These are phyloP conservation scores for Nothocercus nigrocapillus DNA, from an alignment of 2,113 vertebrate genomes.

Conservation along the genomic window DNA sequence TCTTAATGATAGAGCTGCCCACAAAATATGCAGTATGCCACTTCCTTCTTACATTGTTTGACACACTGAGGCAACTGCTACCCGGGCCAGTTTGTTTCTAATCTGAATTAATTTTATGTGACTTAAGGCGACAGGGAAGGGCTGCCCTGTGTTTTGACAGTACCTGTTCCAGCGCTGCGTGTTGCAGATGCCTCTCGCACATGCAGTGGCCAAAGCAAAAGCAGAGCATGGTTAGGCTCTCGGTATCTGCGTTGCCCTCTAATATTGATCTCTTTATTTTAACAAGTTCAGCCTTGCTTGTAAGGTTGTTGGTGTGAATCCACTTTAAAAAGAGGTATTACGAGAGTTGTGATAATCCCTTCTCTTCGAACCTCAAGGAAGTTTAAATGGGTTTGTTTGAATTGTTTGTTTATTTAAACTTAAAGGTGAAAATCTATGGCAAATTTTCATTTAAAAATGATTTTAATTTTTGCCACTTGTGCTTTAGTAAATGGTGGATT, in stretches of 20 bases:
- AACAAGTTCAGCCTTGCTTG: neutral
- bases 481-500: neutral
- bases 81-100: conserved; percentile 50
- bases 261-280: neutral
- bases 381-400: neutral
- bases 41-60: neutral
- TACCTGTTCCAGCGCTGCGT: neutral
- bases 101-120: conserved; percentile 70
- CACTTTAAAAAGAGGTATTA: neutral
- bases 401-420: neutral
- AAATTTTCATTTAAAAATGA: rapidly evolving
- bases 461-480: neutral
- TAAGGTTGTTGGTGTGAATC: rapidly evolving
- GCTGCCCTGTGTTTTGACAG: conserved; percentile 41
- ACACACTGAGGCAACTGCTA: conserved; percentile 3
- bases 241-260: rapidly evolving
- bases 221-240: neutral
- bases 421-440: neutral
- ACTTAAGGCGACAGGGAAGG: conserved; percentile 58
- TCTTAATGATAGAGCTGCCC: conserved; percentile 49
- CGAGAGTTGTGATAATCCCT: neutral
- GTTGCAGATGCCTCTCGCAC: neutral
- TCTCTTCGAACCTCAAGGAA: neutral
- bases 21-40: neutral
- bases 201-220: neutral